These are phyloP conservation scores for Conus canariensis DNA, from an alignment of 2,888 invertebrate genomes.

Conservation along the genomic window DNA sequence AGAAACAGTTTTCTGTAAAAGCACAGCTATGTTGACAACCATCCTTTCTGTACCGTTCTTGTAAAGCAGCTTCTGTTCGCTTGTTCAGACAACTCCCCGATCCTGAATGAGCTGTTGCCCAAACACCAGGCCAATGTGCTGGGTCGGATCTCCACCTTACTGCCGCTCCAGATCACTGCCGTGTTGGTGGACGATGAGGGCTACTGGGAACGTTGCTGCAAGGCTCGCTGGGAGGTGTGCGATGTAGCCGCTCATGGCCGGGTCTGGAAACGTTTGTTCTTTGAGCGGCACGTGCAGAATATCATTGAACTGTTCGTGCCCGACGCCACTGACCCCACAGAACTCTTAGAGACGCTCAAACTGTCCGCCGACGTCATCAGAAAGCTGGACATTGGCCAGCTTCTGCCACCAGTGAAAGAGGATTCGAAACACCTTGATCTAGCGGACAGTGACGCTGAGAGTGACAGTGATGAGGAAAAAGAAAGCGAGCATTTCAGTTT, in stretches of 20 bases:
- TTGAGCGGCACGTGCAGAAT: slow-evolving; percentile 77
- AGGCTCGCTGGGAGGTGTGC: slow-evolving; percentile 76
- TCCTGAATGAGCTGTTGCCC: slow-evolving; percentile 72
- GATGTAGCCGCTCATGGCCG: slow-evolving; percentile 75
- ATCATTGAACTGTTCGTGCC: slow-evolving; percentile 78
- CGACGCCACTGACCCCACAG: slow-evolving; percentile 72
- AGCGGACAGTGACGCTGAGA: slow-evolving; percentile 70
- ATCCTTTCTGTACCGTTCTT: no score
- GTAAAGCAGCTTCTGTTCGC: not conserved
- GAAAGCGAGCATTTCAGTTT: slow-evolving; percentile 79
- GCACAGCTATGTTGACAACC: no score
- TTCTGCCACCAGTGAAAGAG: slow-evolving; percentile 77
- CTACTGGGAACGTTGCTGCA: slow-evolving; percentile 78
- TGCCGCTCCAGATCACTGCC: slow-evolving; percentile 78
- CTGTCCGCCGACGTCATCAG: slow-evolving; percentile 76
- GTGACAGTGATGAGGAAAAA: slow-evolving; percentile 76
- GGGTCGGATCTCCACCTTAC: slow-evolving; percentile 72
- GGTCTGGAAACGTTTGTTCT: slow-evolving; percentile 78
- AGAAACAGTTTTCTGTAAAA: no score
- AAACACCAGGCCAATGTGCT: slow-evolving; percentile 76
- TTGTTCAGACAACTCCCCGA: slow-evolving; percentile 74
- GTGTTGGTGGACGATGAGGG: slow-evolving; percentile 77
- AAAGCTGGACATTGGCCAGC: slow-evolving; percentile 74
- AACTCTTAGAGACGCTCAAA: slow-evolving; percentile 72
- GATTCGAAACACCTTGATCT: slow-evolving; percentile 67